Evolutionary conservation across 2,113 vertebrate species (phyloP).

Genomic region (Phrynocephalus versicolor): DNA sequence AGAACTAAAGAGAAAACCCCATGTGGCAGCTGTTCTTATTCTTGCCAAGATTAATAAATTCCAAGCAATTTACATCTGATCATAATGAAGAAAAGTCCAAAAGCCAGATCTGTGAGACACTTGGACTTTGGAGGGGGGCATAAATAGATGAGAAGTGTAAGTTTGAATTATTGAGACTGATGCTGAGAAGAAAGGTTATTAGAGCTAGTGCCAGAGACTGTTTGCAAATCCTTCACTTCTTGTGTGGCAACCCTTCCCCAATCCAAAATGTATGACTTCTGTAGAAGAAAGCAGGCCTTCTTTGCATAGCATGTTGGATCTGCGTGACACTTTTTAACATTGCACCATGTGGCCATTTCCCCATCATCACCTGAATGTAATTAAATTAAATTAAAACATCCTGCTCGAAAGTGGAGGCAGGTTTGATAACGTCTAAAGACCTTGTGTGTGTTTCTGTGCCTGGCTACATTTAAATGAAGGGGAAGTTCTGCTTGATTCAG

Average conservation of each 20-base stretch:
- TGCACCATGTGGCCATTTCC: not conserved
- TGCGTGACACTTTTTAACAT: accelerated
- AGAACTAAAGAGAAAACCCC: conserved; percentile 33
- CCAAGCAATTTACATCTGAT: conserved; percentile 45
- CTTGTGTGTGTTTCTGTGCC: no score
- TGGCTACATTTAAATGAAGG: no score
- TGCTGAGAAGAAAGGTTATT: conserved; percentile 26
- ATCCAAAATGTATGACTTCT: not conserved
- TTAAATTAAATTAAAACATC: no score
- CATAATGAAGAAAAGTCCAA: conserved; percentile 49
- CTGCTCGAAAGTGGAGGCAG: no score
- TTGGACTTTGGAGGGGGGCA: conserved; percentile 19
- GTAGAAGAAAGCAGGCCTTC: not conserved
- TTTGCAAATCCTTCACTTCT: conserved; percentile 18
- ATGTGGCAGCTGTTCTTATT: conserved; percentile 39
- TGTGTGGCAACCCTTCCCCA: not conserved
- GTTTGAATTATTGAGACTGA: conserved; percentile 31
- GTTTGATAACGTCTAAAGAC: no score
- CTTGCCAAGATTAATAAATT: conserved; percentile 44
- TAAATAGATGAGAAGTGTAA: conserved; percentile 32
- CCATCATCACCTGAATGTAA: no score
- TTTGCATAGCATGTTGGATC: conserved; percentile 1
- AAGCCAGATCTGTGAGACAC: conserved; percentile 19
- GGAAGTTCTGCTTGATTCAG: not conserved
- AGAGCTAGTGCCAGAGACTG: not conserved